Evolutionary conservation across 2,888 invertebrate species (phyloP), one percentile per base, ranked within the genome.

Genomic region (Apotomis betuletana): DNA sequence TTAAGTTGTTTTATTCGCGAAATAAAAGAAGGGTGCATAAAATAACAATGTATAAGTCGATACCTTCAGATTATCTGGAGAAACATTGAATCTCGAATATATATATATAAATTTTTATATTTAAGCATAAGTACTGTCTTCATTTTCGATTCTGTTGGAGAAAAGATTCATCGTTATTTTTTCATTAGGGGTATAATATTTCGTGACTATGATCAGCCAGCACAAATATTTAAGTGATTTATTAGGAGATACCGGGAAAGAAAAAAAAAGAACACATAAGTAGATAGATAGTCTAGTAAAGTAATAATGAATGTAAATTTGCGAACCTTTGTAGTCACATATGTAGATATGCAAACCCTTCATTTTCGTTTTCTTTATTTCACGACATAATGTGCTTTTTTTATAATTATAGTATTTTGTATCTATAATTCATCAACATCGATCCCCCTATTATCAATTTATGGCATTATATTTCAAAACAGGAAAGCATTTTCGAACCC

Each of bases 11-110:
- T 82, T 82, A 82, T 80, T 79, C 76, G 77, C 77, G 77, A 81
- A 85, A 85, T 85, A 84, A 87, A 88, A 86, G 82, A 77, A 67
- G 84, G 91, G 91, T 92, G 92, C 87, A 91, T 91, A 91, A 91
- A 90, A 91, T 91, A 91, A 90, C 90, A 81, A 89, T 90, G 86
- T 80, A 80, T 79, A 74, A 76, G 75, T 74, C 77, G 77, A 77
- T 77, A 80, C 54, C 58, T 67, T 44, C 44, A 67, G 72, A 72
- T 72, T 72, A 72, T 68, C 62, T 6, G 4, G 51, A 62, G 63
- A 54, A 63, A 67, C 52, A 68, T 59, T 63, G 72, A 52, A 59
- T 38, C 51, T 8, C 15, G 67, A 38, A 59, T 36, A 44, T 49
- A 38, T 57, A 41, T 15, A 27, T 64, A 58, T 4, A 63, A 0